Conservation (phyloP, 2,113 vertebrate species). For the Oxyura jamaicensis region DNA sequence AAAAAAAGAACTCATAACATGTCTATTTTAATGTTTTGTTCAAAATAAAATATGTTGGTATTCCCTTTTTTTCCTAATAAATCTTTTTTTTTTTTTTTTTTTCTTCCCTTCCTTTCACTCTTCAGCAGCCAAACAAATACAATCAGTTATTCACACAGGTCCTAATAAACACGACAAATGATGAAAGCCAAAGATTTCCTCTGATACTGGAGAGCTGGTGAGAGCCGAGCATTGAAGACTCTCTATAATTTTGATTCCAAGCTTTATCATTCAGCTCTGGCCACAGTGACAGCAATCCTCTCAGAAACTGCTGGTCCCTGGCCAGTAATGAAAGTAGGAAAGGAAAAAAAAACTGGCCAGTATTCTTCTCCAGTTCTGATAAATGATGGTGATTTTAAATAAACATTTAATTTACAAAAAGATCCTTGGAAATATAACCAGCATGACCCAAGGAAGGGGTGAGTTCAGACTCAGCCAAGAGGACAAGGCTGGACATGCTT, state of each 20-base stretch:
- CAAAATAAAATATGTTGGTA: background rate
- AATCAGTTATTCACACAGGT: background rate
- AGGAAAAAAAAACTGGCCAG: background rate
- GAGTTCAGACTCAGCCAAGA: background rate
- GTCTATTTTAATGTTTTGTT: background rate
- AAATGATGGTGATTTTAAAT: background rate
- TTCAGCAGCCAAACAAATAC: background rate
- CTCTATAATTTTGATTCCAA: background rate
- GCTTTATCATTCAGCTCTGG: background rate
- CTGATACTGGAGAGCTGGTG: background rate
- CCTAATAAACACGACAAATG: background rate
- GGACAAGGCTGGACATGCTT: background rate
- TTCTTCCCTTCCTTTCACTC: background rate
- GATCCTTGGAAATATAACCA: background rate
- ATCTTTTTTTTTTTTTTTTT: background rate
- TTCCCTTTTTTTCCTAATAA: background rate
- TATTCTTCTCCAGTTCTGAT: background rate
- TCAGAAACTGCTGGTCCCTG: background rate
- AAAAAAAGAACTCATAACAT: accelerated
- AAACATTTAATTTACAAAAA: background rate
- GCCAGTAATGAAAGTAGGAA: background rate
- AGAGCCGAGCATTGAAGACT: background rate
- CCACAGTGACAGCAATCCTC: background rate
- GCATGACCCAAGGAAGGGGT: background rate
- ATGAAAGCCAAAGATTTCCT: background rate